A percentile compares a stretch with the other conserved stretches of the same genome.
phyloP scores from a whole-genome alignment of 1,140 invertebrate genomes.

The Anadara kagoshimensis region DNA sequence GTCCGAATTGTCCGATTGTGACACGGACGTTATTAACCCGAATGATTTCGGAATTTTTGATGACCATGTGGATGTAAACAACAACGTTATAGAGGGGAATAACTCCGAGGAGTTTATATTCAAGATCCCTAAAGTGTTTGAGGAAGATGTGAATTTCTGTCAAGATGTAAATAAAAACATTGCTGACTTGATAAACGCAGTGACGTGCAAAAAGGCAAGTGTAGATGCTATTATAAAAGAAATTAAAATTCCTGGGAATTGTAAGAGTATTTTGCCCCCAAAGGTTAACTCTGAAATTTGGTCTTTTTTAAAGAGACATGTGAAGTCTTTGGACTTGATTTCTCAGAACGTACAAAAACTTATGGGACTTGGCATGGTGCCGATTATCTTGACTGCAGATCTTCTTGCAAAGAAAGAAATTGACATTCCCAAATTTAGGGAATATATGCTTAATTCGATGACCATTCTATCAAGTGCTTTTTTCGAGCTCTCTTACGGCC shows the following conservation, averaged over 20 bases:
- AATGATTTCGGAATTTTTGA: no score
- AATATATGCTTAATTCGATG: background rate
- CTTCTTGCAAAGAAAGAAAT: background rate
- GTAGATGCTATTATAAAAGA: background rate
- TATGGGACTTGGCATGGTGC: background rate
- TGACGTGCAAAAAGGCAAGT: background rate
- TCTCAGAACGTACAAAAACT: background rate
- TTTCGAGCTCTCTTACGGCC: background rate
- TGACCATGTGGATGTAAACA: no score
- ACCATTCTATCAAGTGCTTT: background rate
- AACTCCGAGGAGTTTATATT: no score
- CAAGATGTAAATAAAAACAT: background rate
- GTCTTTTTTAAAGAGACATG: background rate
- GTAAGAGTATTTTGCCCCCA: background rate
- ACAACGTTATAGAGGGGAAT: no score
- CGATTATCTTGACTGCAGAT: background rate
- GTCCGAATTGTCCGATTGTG: no score
- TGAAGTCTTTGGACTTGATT: no score
- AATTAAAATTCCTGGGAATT: background rate
- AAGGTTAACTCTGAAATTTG: background rate
- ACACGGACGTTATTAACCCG: no score
- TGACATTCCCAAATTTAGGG: background rate
- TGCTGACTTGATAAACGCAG: background rate
- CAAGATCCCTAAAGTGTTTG: background rate
- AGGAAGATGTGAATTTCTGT: conserved; percentile 1